phyloP scores from a whole-genome alignment of 2,888 invertebrate species.

The Salticus scenicus region DNA sequence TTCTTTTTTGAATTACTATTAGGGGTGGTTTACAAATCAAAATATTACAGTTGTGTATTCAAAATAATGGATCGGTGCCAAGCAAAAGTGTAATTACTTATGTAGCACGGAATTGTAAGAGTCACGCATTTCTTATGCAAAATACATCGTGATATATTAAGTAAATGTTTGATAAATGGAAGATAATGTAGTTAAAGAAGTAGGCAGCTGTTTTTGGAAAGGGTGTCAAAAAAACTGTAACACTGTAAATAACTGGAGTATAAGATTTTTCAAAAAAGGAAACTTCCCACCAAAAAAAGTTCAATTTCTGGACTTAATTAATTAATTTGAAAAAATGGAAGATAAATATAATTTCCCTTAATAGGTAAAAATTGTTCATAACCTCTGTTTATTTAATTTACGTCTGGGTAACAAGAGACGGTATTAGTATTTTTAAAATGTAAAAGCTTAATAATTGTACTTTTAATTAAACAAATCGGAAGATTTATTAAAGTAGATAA shows the following conservation, averaged over 20 bases:
- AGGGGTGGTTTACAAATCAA: not conserved
- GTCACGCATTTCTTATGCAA: slow-evolving; percentile 12
- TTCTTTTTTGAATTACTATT: not conserved
- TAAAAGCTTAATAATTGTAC: too few species aligned
- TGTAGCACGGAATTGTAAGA: not conserved
- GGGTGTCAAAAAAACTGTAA: not conserved
- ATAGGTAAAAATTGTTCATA: too few species aligned
- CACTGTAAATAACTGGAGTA: not conserved
- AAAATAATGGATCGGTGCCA: not conserved
- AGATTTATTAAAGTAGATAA: too few species aligned
- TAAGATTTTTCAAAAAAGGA: not conserved
- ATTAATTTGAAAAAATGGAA: not conserved
- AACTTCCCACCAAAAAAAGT: not conserved
- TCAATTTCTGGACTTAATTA: not conserved
- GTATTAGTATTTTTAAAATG: too few species aligned
- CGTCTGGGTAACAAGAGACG: too few species aligned
- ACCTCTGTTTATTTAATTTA: too few species aligned
- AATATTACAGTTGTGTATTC: not conserved
- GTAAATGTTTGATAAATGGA: slow-evolving; percentile 10
- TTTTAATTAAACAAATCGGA: too few species aligned
- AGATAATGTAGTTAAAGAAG: not conserved
- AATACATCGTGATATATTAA: slow-evolving; percentile 6
- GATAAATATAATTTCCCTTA: not conserved
- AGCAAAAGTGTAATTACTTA: not conserved
- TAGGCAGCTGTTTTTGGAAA: not conserved